Evolutionary conservation across 2,888 invertebrate species (phyloP), one percentile per base, ranked within the genome.

Genomic region (Nematopogon swammerdamellus): DNA sequence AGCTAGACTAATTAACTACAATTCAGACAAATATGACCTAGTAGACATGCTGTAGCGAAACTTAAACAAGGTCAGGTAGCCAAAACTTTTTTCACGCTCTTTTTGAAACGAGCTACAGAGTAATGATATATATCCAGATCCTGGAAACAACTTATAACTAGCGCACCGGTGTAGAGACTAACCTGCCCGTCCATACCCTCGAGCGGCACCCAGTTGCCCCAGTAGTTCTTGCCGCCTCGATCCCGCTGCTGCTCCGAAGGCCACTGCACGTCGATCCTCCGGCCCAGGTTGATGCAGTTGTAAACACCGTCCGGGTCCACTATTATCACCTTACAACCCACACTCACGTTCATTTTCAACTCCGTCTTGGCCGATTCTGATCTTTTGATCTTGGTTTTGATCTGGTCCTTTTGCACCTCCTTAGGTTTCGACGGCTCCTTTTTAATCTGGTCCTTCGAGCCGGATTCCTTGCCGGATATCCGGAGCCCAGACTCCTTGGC

Each of bases 201-300:
- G 56, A 87, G 84, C 0, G 97, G 96, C 54, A 89, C 84, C 96
- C 97, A 97, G 56, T 88, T 86, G 2, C 77, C 76, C 97, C 97
- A 97, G 58, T 86, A 87, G 46, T 90, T 89, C 55, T 93, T 82
- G 0, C 97, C 96, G 0, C 97, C 97, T 55, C 89, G 83, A 53
- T 86, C 85, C 49, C 95, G 75, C 89, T 95, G 93, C 48, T 85
- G 84, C 65, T 96, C 95, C 58, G 89, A 89, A 0, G 97, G 97
- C 97, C 97, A 98, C 57, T 88, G 86, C n/a, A 97, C 95, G 62
- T 96, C 96, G 52, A 95, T 94, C 54, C 94, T 80, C 53, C 95
- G 80, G 8, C 94, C 94, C 56, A 95, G 75, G 68, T 97, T 97
- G 51, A 97, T 89, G 54, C 92, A 92, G 64, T 96, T 95, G 62